These are phyloP conservation scores for Zonitis immaculata DNA, from an alignment of 2,888 invertebrate species.

Conservation along the genomic window DNA sequence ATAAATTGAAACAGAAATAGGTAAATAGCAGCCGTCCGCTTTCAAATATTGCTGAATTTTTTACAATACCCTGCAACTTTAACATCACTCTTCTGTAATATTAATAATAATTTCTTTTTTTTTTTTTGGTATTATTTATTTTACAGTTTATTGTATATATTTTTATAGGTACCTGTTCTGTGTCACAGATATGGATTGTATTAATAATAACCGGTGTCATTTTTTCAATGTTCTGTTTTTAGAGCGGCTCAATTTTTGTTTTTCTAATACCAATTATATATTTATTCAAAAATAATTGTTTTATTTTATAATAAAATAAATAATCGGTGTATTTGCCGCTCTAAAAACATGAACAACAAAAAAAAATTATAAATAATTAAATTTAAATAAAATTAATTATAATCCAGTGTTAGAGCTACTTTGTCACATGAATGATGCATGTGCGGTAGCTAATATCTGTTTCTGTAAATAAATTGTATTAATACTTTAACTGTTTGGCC, in stretches of 20 bases:
- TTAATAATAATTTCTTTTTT: slow-evolving; percentile 16
- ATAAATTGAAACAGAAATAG: slow-evolving; percentile 11
- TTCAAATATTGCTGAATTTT: slow-evolving; percentile 4
- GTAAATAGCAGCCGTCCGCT: slow-evolving; percentile 26
- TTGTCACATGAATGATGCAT: slow-evolving; percentile 39
- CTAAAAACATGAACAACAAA: neutral
- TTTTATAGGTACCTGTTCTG: slow-evolving; percentile 50
- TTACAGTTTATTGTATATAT: slow-evolving; percentile 35
- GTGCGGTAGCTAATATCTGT: slow-evolving; percentile 44
- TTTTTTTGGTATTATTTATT: slow-evolving; percentile 24
- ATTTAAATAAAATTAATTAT: too few relatives aligned
- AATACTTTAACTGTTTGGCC: slow-evolving; percentile 45
- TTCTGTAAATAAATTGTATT: slow-evolving; percentile 46
- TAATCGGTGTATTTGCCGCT: neutral
- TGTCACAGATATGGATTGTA: slow-evolving; percentile 43
- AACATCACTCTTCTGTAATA: slow-evolving; percentile 14
- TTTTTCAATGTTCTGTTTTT: slow-evolving; percentile 26
- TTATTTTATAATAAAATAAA: too few relatives aligned
- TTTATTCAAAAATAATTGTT: too few relatives aligned
- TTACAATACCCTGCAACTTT: slow-evolving; percentile 3
- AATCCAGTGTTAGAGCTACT: slow-evolving; percentile 45
- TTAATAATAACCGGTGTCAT: slow-evolving; percentile 37
- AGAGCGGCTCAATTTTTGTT: slow-evolving; percentile 12
- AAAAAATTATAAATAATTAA: too few relatives aligned
- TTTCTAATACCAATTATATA: neutral